phyloP scores from a whole-genome alignment of 2,113 vertebrate genomes.

The Copsychus sechellarum region DNA sequence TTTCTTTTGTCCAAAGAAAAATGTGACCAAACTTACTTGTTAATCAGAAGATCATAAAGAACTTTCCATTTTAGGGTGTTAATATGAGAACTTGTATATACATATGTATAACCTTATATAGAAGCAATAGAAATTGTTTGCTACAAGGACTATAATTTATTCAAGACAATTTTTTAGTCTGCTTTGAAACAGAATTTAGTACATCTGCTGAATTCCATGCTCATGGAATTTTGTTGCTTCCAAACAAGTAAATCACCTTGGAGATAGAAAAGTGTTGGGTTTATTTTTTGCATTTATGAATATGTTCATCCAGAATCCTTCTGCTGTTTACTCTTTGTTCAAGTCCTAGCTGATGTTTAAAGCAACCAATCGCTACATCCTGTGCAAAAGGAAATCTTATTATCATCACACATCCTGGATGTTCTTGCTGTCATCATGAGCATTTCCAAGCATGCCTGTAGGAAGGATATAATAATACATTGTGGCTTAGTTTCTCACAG shows the following conservation, averaged over 20 bases:
- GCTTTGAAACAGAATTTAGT: background rate
- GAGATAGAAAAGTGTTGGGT: accelerated
- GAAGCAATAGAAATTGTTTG: background rate
- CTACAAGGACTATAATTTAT: background rate
- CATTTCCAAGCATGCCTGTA: background rate
- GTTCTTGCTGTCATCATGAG: background rate
- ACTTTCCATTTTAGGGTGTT: background rate
- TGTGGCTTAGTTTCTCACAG: background rate
- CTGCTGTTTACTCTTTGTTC: background rate
- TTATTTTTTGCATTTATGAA: background rate
- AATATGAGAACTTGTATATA: background rate
- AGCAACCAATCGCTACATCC: background rate
- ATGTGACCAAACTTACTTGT: background rate
- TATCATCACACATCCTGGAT: background rate
- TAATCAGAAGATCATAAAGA: background rate
- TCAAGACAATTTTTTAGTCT: background rate
- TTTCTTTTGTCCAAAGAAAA: background rate
- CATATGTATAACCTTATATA: background rate
- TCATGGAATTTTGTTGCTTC: background rate
- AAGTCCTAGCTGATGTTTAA: background rate
- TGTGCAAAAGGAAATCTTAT: background rate
- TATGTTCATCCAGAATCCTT: background rate
- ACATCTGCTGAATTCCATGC: background rate
- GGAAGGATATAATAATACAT: background rate
- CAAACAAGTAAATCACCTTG: background rate